Evolutionary conservation across 2,113 vertebrate genomes (phyloP).

Genomic region (Vulpes vulpes): DNA sequence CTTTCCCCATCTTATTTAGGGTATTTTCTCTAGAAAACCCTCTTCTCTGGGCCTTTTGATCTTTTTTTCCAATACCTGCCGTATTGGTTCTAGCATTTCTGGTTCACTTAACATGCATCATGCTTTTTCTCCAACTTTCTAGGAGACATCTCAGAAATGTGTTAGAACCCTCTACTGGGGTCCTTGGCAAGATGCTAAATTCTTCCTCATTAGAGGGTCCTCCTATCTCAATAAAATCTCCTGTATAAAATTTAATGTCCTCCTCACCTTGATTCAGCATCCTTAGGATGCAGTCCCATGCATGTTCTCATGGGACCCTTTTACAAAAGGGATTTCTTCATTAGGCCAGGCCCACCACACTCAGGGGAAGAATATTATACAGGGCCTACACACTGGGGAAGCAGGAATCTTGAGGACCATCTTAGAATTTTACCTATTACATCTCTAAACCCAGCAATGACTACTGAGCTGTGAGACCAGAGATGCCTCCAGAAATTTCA

Average conservation of each 20-base stretch:
- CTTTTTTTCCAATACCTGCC: background rate
- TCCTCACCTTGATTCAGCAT: background rate
- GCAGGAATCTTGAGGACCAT: background rate
- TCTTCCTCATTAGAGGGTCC: no score
- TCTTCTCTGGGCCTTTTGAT: background rate
- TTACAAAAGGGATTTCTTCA: background rate
- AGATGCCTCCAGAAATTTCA: background rate
- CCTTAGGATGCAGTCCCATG: background rate
- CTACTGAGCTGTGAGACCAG: background rate
- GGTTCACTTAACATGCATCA: background rate
- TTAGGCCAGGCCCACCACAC: background rate
- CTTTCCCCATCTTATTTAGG: background rate
- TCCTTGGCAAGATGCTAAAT: background rate
- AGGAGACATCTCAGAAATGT: background rate
- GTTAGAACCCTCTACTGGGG: background rate
- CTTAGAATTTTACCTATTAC: background rate
- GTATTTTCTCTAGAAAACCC: background rate
- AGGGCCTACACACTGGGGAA: background rate
- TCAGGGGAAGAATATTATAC: background rate
- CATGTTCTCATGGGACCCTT: background rate
- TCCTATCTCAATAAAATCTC: background rate
- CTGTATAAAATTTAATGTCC: background rate
- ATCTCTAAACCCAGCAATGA: background rate
- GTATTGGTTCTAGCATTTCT: background rate
- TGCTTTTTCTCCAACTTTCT: background rate